Evolutionary conservation across 1,140 invertebrate genomes (phyloP).

Genomic region (Cecropterus lyciades): DNA sequence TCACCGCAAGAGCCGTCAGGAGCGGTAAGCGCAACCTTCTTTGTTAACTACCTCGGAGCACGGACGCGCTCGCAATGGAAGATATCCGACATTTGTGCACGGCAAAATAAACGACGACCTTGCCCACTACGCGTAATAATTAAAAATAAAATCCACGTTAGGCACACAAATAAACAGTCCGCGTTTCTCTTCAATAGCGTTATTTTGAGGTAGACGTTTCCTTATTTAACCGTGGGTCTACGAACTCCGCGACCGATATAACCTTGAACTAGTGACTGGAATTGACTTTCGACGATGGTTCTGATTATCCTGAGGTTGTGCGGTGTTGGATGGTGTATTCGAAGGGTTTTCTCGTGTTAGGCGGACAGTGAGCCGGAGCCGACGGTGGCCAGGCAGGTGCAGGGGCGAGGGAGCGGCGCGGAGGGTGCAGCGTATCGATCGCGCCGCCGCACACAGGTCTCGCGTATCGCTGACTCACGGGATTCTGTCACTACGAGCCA

Average conservation of each 20-base stretch:
- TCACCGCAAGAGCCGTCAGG: slow-evolving; percentile 28
- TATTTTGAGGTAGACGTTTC: slow-evolving; percentile 57
- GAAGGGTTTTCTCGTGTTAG: slow-evolving; percentile 44
- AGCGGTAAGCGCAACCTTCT: slow-evolving; percentile 44
- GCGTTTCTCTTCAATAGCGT: slow-evolving; percentile 44
- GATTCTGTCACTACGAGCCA: slow-evolving; percentile 54
- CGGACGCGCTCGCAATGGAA: slow-evolving; percentile 63
- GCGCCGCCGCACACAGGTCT: slow-evolving; percentile 67
- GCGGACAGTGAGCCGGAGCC: slow-evolving; percentile 45
- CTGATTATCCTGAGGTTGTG: slow-evolving; percentile 40
- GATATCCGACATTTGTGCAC: slow-evolving; percentile 65
- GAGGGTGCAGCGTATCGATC: slow-evolving; percentile 70
- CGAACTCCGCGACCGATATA: slow-evolving; percentile 54
- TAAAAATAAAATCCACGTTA: slow-evolving; percentile 69
- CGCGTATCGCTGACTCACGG: slow-evolving; percentile 71
- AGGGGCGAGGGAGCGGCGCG: slow-evolving; percentile 41
- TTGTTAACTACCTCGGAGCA: slow-evolving; percentile 62
- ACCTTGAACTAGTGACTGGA: slow-evolving; percentile 67
- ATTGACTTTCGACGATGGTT: slow-evolving; percentile 53
- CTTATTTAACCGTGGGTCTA: slow-evolving; percentile 45
- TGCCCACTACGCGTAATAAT: slow-evolving; percentile 71
- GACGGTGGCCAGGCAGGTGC: slow-evolving; percentile 48
- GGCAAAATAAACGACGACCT: slow-evolving; percentile 57
- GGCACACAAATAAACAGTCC: slow-evolving; percentile 55
- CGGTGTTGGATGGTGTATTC: slow-evolving; percentile 46